phyloP scores from a whole-genome alignment of 2,797 vertebrate species.

The Sebastes nivosus region DNA sequence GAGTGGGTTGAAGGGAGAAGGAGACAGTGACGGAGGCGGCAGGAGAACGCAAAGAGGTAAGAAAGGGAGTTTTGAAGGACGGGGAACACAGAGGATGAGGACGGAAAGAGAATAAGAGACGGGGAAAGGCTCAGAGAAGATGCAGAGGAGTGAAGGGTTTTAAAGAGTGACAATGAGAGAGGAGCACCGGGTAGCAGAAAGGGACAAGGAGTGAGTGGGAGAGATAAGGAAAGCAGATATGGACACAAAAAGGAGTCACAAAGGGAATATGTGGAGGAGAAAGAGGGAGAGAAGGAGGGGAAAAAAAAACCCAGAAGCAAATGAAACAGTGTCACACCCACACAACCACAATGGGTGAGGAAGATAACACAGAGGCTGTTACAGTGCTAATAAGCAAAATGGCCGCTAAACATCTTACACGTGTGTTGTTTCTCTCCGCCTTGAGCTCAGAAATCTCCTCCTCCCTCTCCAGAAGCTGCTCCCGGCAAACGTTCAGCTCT shows the following conservation, averaged over 20 bases:
- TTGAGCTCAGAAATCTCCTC: slow-evolving; percentile 93
- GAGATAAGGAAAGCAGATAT: slow-evolving; percentile 41
- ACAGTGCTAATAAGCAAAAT: slow-evolving; percentile 74
- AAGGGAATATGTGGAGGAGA: slow-evolving; percentile 21
- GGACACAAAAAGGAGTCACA: slow-evolving; percentile 28
- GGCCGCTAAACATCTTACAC: slow-evolving; percentile 83
- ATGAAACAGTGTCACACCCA: slow-evolving; percentile 58
- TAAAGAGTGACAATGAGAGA: slow-evolving; percentile 23
- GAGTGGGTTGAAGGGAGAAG: not conserved
- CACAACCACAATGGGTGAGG: slow-evolving; percentile 61
- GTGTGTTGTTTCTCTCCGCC: slow-evolving; percentile 91
- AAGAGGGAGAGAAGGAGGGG: not conserved
- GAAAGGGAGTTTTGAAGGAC: not conserved
- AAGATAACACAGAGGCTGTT: slow-evolving; percentile 63
- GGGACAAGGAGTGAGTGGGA: slow-evolving; percentile 26
- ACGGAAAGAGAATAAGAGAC: not conserved
- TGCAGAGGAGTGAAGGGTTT: slow-evolving; percentile 23
- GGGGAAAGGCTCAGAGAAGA: not conserved
- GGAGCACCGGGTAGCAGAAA: slow-evolving; percentile 2
- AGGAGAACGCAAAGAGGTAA: not conserved
- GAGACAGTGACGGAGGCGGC: not conserved
- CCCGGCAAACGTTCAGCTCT: slow-evolving; percentile 91
- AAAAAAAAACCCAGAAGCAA: slow-evolving; percentile 2
- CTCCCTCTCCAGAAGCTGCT: slow-evolving; percentile 92
- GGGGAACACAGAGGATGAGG: not conserved